Evolutionary conservation across 2,888 invertebrate species (phyloP).

Genomic region (Acronicta leporina): DNA sequence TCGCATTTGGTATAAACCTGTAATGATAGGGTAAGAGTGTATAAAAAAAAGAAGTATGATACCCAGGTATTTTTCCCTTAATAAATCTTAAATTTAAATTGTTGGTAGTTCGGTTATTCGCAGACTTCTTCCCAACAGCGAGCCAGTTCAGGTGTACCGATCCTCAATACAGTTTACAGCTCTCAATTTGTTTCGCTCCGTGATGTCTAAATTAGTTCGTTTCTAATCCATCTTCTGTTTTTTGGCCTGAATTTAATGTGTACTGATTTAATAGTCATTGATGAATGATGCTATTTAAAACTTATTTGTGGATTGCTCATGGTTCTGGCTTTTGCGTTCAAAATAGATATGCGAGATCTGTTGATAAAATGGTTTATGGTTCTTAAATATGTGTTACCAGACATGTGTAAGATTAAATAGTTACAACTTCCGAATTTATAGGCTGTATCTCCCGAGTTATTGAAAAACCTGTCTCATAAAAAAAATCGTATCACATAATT

Average conservation of each 20-base stretch:
- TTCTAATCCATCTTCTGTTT: conserved; percentile 18
- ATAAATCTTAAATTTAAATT: too few relatives aligned
- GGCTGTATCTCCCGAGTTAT: background rate
- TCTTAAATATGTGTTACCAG: background rate
- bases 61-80: too few relatives aligned
- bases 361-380: background rate
- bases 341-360: conserved; percentile 1
- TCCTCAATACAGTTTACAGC: conserved; percentile 60
- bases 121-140: conserved; percentile 47
- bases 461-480: too few relatives aligned
- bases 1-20: too few relatives aligned
- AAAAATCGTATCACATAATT: too few relatives aligned
- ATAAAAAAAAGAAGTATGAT: too few relatives aligned
- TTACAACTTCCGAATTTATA: background rate
- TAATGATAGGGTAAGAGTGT: too few relatives aligned
- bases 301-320: background rate
- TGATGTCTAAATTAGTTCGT: conserved; percentile 36
- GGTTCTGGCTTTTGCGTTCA: conserved; percentile 4
- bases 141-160: conserved; percentile 58
- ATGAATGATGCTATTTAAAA: conserved; percentile 11
- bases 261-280: conserved; percentile 13
- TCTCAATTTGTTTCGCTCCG: conserved; percentile 55
- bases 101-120: conserved; percentile 29
- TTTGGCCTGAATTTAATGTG: conserved; percentile 17
- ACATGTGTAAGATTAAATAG: background rate